A percentile compares a stretch with the other conserved stretches of the same genome.
Evolutionary conservation across 2,797 vertebrate genomes (phyloP).

Genomic region (Hypotaenidia philippensis): DNA sequence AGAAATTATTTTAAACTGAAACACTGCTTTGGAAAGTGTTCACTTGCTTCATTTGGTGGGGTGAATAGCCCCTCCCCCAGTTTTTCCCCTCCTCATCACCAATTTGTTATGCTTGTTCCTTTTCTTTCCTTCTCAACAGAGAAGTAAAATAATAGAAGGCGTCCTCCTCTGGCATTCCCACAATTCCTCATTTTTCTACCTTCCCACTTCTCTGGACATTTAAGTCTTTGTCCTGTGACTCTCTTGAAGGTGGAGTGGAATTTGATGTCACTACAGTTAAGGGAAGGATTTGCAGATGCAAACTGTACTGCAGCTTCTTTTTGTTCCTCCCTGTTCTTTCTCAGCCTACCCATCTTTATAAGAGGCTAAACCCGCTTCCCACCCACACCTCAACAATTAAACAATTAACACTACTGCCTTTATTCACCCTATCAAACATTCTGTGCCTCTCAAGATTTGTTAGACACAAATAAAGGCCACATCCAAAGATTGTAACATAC

Average conservation of each 20-base stretch:
- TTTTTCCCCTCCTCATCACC: neutral
- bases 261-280: neutral
- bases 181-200: neutral
- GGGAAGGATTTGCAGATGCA: neutral
- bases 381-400: neutral
- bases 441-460: neutral
- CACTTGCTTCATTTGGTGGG: neutral
- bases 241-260: neutral
- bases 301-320: neutral
- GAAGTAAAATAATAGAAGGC: neutral
- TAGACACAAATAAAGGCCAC: neutral
- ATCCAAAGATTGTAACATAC: neutral
- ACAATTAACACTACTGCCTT: neutral
- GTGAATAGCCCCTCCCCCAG: neutral
- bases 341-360: neutral
- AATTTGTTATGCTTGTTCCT: neutral
- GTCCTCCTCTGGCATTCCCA: neutral
- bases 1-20: neutral
- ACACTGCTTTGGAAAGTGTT: neutral
- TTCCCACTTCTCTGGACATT: neutral
- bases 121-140: neutral
- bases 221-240: neutral
- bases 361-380: rapidly evolving
- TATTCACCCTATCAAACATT: neutral
- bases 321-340: neutral